Percentiles rank a stretch among this genome's conserved stretches.
Conservation (phyloP, 2,888 invertebrate species). For the Brachyopa scutellaris region DNA sequence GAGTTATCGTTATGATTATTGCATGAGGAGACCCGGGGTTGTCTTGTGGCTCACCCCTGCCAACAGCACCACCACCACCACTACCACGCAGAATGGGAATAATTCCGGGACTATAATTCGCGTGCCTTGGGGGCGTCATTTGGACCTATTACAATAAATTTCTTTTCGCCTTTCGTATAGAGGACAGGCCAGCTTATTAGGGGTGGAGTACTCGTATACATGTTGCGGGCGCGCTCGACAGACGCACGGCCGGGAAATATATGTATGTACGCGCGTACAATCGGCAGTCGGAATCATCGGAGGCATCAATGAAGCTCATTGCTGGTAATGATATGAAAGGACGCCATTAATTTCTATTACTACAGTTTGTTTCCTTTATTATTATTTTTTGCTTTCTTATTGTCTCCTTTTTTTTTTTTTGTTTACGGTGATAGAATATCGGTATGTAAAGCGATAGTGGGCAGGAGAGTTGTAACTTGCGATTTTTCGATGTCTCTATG, state of each 20-base stretch:
- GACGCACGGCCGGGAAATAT: constrained; percentile 45
- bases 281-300: constrained; percentile 31
- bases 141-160: constrained; percentile 73
- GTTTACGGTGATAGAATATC: constrained; percentile 20
- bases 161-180: constrained; percentile 36
- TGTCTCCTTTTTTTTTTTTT: constrained; percentile 1
- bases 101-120: constrained; percentile 69
- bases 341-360: constrained; percentile 70
- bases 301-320: constrained; percentile 64
- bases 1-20: constrained; percentile 73
- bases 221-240: constrained; percentile 58
- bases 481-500: constrained; percentile 26
- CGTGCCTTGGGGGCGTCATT: constrained; percentile 73
- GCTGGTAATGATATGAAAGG: constrained; percentile 70
- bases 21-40: constrained; percentile 57
- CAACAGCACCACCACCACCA: background rate
- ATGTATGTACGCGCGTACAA: too few relatives aligned
- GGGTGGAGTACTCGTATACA: constrained; percentile 24
- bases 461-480: background rate
- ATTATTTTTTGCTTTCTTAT: constrained; percentile 2
- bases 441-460: constrained; percentile 42
- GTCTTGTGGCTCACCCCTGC: constrained; percentile 30
- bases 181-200: constrained; percentile 43
- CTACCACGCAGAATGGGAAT: constrained; percentile 31
- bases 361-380: constrained; percentile 51